These are phyloP conservation scores for Rhizoglyphus robini DNA, from an alignment of 1,140 invertebrate species.

Conservation along the genomic window DNA sequence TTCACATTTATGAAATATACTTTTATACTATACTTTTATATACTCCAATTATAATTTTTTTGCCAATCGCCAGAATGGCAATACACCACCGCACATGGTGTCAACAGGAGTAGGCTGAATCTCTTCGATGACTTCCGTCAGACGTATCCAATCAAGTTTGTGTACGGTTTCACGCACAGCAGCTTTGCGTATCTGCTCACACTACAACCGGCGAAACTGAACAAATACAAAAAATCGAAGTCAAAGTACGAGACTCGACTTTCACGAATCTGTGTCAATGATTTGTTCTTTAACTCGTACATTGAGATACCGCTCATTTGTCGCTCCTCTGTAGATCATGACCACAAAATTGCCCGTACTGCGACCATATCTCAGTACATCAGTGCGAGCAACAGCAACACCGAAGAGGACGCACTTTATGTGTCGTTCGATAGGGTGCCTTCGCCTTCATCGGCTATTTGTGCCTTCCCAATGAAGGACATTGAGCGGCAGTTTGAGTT, in stretches of 20 bases:
- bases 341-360: not conserved
- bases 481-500: too few relatives aligned
- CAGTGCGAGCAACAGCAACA: too few relatives aligned
- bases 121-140: not conserved
- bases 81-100: not conserved
- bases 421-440: too few relatives aligned
- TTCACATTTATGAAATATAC: not conserved
- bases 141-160: not conserved
- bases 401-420: too few relatives aligned
- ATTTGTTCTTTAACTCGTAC: conserved; percentile 28
- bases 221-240: not conserved
- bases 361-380: not conserved
- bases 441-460: too few relatives aligned
- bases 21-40: not conserved
- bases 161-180: not conserved
- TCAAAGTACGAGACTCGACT: conserved; percentile 24
- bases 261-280: conserved; percentile 26
- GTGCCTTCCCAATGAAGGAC: too few relatives aligned
- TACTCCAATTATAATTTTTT: not conserved
- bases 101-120: not conserved
- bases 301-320: conserved; percentile 28
- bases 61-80: too few relatives aligned
- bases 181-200: not conserved
- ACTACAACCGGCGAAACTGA: not conserved
- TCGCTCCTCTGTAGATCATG: not conserved